phyloP scores from a whole-genome alignment of 2,113 vertebrate genomes.

The Sinocyclocheilus anophthalmus region DNA sequence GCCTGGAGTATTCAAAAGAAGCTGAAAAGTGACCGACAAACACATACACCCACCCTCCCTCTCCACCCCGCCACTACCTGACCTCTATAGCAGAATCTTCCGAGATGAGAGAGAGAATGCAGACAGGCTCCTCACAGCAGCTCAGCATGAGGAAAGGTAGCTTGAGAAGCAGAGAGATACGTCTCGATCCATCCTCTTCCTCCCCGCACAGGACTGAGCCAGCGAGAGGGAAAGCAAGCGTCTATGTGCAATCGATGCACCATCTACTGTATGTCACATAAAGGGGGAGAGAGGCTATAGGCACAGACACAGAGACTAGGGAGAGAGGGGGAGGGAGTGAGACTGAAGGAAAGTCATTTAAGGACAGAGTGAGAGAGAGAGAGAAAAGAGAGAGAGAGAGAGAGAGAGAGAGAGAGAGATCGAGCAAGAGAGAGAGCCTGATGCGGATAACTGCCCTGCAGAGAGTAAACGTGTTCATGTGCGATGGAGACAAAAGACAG shows the following conservation, averaged over 20 bases:
- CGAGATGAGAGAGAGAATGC: constrained; percentile 53
- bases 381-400: constrained; percentile 49
- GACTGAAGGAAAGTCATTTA: constrained; percentile 75
- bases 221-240: constrained; percentile 60
- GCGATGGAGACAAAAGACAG: constrained; percentile 60
- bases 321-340: constrained; percentile 65
- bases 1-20: constrained; percentile 52
- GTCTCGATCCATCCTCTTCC: constrained; percentile 60
- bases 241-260: constrained; percentile 76
- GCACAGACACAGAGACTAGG: constrained; percentile 72
- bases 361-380: constrained; percentile 70
- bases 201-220: constrained; percentile 64
- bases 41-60: constrained; percentile 20
- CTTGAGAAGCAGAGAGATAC: constrained; percentile 53
- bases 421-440: constrained; percentile 57
- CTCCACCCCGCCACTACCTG: constrained; percentile 55
- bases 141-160: constrained; percentile 51
- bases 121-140: constrained; percentile 56
- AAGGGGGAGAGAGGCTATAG: constrained; percentile 66
- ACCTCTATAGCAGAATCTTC: constrained; percentile 61
- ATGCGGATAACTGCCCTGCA: constrained; percentile 65
- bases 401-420: constrained; percentile 45
- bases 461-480: constrained; percentile 63
- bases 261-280: constrained; percentile 74
- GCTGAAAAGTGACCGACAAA: constrained; percentile 58